Evolutionary conservation across 2,113 vertebrate species (phyloP).

Genomic region (Albula glossodonta): DNA sequence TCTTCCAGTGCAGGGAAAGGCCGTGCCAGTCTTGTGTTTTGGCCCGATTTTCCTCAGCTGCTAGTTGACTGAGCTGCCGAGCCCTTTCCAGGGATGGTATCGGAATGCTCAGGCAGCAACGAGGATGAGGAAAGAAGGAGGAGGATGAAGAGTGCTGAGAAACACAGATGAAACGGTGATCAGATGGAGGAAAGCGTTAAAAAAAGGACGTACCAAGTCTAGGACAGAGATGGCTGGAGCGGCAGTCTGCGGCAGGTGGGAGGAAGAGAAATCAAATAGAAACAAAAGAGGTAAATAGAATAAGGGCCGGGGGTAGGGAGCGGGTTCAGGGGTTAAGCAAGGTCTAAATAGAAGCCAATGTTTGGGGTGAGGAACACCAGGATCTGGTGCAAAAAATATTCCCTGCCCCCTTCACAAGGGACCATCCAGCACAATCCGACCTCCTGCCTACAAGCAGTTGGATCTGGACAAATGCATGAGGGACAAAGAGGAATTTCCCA

Average conservation of each 20-base stretch:
- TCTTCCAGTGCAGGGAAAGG: too few species aligned
- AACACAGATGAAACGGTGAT: constrained; percentile 53
- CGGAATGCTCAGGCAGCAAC: neutral
- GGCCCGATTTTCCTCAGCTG: neutral
- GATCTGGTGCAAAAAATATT: constrained; percentile 58
- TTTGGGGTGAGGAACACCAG: constrained; percentile 46
- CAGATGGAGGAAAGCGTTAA: constrained; percentile 63
- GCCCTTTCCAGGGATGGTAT: too few species aligned
- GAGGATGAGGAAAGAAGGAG: constrained; percentile 36
- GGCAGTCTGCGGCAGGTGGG: constrained; percentile 94
- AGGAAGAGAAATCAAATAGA: constrained; percentile 70
- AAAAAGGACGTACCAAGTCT: constrained; percentile 98
- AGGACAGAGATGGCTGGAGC: constrained; percentile 99
- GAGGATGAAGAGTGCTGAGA: constrained; percentile 50
- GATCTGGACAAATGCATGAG: constrained; percentile 25
- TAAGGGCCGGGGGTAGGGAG: constrained; percentile 42
- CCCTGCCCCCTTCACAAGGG: constrained; percentile 45
- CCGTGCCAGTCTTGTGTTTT: too few species aligned
- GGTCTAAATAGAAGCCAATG: constrained; percentile 75
- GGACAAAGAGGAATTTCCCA: constrained; percentile 29
- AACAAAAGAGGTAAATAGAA: constrained; percentile 43
- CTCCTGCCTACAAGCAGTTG: constrained; percentile 31
- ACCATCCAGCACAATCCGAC: constrained; percentile 36
- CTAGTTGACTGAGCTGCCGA: too few species aligned
- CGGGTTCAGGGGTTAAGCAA: constrained; percentile 37